Evolutionary conservation across 2,797 vertebrate genomes (phyloP).

Genomic region (Distichodus sexfasciatus): DNA sequence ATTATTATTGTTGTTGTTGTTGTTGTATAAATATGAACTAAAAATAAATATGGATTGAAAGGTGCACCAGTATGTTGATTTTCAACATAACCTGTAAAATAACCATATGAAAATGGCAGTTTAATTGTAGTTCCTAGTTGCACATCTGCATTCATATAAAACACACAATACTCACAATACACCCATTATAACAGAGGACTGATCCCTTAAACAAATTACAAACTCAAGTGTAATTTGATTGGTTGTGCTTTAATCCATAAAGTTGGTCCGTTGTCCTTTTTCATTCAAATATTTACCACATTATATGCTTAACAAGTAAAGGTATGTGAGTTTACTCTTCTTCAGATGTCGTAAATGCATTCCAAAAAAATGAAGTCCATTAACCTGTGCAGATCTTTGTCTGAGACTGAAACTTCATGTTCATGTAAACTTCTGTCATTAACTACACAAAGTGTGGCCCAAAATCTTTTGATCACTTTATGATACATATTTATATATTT

Average conservation of each 20-base stretch:
- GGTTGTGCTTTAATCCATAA: neutral
- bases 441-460: neutral
- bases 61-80: neutral
- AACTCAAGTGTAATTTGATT: neutral
- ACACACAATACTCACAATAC: neutral
- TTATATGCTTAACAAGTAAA: neutral
- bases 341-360: slow-evolving; percentile 12
- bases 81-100: neutral
- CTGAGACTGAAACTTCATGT: slow-evolving; percentile 9
- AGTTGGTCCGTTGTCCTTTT: neutral
- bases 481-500: neutral
- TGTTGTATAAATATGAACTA: too few relatives aligned
- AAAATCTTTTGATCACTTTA: neutral
- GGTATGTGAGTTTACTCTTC: slow-evolving; percentile 2
- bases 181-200: neutral
- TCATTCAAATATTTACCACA: neutral
- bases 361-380: slow-evolving; percentile 26
- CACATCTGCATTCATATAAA: slow-evolving; percentile 6
- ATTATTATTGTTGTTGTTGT: too few relatives aligned
- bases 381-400: slow-evolving; percentile 23
- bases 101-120: slow-evolving; percentile 19
- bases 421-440: slow-evolving; percentile 26
- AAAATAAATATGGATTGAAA: too few relatives aligned
- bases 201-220: slow-evolving; percentile 9
- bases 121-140: slow-evolving; percentile 14